Conservation (phyloP, 1,140 invertebrate species). For the Palaemon carinicauda region DNA sequence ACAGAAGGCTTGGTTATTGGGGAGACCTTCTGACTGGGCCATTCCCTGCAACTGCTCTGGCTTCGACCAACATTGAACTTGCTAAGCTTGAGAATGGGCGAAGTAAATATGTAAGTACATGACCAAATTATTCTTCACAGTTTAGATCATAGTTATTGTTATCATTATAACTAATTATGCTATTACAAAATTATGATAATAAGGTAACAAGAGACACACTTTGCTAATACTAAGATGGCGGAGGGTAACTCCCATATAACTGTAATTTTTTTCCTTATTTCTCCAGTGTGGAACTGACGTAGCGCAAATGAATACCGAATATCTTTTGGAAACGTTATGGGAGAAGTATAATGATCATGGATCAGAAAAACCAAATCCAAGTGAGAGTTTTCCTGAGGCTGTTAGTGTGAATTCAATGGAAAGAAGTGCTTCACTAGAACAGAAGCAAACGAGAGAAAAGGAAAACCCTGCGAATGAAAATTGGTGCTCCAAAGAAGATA, state of each 20-base stretch:
- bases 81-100: not conserved
- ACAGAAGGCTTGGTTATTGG: conserved; percentile 28
- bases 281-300: conserved; percentile 29
- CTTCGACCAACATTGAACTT: not conserved
- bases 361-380: too few relatives aligned
- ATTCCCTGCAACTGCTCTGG: conserved; percentile 36
- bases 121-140: not conserved
- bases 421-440: too few relatives aligned
- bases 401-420: too few relatives aligned
- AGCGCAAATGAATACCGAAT: conserved; percentile 23
- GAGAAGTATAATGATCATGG: not conserved
- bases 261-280: not conserved
- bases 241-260: too few relatives aligned
- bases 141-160: not conserved
- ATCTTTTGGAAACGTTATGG: conserved; percentile 14
- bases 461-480: too few relatives aligned
- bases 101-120: conserved; percentile 24
- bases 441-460: too few relatives aligned
- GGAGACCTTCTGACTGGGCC: conserved; percentile 34
- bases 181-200: too few relatives aligned
- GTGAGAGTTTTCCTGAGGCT: too few relatives aligned
- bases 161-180: too few relatives aligned
- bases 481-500: too few relatives aligned
- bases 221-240: too few relatives aligned
- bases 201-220: too few relatives aligned